These are phyloP conservation scores for Melanotaenia duboulayi DNA, from an alignment of 2,113 vertebrate genomes.

Conservation along the genomic window DNA sequence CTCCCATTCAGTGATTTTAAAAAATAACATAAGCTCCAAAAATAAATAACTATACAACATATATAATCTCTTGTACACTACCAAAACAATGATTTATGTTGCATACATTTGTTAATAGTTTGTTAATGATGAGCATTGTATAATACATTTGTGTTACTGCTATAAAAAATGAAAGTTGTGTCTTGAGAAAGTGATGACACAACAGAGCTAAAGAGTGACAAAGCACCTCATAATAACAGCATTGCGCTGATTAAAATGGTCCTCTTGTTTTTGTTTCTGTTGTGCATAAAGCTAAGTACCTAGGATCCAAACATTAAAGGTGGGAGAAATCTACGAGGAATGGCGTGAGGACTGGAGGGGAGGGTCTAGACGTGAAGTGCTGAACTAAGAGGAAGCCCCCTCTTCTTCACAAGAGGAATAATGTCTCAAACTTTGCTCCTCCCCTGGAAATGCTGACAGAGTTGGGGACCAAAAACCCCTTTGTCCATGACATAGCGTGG, in stretches of 20 bases:
- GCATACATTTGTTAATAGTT: constrained; percentile 82
- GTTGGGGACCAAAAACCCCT: constrained; percentile 36
- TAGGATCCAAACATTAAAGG: constrained; percentile 24
- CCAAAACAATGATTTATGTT: constrained; percentile 76
- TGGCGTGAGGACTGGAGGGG: constrained; percentile 17
- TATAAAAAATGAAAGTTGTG: constrained; percentile 71
- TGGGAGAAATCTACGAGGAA: constrained; percentile 38
- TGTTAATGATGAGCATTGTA: constrained; percentile 79
- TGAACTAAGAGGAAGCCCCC: constrained; percentile 40
- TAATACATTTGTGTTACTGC: constrained; percentile 77
- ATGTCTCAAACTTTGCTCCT: constrained; percentile 27
- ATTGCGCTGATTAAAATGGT: constrained; percentile 40
- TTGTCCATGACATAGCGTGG: constrained; percentile 48
- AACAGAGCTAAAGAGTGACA: constrained; percentile 20
- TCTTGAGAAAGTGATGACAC: constrained; percentile 26
- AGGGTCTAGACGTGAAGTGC: constrained; percentile 56
- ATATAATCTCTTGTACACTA: constrained; percentile 78
- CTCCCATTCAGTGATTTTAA: constrained; percentile 78
- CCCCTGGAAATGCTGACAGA: constrained; percentile 34
- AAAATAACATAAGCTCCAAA: constrained; percentile 54
- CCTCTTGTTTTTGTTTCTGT: constrained; percentile 46
- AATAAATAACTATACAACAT: constrained; percentile 84
- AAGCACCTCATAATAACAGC: constrained; percentile 49
- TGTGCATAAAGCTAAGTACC: constrained; percentile 53
- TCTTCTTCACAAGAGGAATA: constrained; percentile 43